Evolutionary conservation across 2,888 invertebrate species (phyloP).

Genomic region (Nowickia ferox): DNA sequence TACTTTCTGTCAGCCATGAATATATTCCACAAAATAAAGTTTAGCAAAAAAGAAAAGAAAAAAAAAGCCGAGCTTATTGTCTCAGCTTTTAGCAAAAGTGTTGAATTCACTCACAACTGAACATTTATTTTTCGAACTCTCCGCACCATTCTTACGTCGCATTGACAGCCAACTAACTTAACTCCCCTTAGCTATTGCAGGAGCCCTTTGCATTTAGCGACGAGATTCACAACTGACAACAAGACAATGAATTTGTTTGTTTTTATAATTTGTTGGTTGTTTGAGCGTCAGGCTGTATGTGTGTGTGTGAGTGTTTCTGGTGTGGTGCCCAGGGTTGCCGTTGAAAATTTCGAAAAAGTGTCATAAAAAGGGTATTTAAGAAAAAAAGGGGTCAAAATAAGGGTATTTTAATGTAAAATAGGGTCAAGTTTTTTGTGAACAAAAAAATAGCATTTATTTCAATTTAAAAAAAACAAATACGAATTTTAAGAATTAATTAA

Average conservation of each 20-base stretch:
- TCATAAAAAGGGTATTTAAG: too few relatives aligned
- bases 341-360: too few relatives aligned
- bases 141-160: not conserved
- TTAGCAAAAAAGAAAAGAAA: not conserved
- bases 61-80: slow-evolving; percentile 23
- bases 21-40: slow-evolving; percentile 28
- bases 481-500: too few relatives aligned
- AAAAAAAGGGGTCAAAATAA: too few relatives aligned
- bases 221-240: slow-evolving; percentile 50
- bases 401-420: too few relatives aligned
- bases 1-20: slow-evolving; percentile 67
- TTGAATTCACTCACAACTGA: slow-evolving; percentile 24
- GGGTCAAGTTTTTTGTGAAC: too few relatives aligned
- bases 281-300: not conserved
- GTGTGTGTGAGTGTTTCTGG: not conserved
- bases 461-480: too few relatives aligned
- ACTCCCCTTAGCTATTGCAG: not conserved
- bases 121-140: not conserved
- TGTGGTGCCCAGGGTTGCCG: too few relatives aligned
- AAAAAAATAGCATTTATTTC: too few relatives aligned
- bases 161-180: slow-evolving; percentile 7
- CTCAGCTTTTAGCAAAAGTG: slow-evolving; percentile 39
- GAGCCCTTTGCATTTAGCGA: slow-evolving; percentile 9
- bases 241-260: slow-evolving; percentile 64
- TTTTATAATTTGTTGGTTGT: slow-evolving; percentile 62